Evolutionary conservation across 2,113 vertebrate genomes (phyloP), one percentile per base, ranked within the genome.

Genomic region (Clarias macrocephalus): DNA sequence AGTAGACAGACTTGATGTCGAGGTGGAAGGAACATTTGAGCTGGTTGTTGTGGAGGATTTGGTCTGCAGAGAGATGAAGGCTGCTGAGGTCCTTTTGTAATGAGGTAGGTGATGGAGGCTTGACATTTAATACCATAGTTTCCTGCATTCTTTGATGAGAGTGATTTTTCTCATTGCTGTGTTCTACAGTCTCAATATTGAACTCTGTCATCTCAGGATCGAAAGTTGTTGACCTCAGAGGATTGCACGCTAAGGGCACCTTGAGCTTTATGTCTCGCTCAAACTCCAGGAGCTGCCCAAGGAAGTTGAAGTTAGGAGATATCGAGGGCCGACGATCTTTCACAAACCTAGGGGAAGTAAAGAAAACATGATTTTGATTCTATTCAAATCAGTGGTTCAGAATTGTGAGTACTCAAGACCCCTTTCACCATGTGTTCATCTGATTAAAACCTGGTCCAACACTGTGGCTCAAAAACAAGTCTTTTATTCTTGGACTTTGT

Each of bases 21-120:
- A 99, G 93, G n/a, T 97, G 98, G 93, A 99, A 99, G 91, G 98
- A 99, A 86, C 98, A 97, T 89, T 99, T 99, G 87, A 99, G 96
- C 57, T 97, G 96, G 93, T 97, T 98, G 86, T 97, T 97, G 93
- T 99, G 97, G 94, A 98, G 95, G 88, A 99, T 97, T 91, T 96
- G 96, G 93, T 99, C 98, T 0, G 96, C 95, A 23, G 98, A 99
- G 86, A 99, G 96, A 92, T 98, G 96, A 87, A 99, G 94, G 88
- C 97, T 96, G 0, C 96, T 97, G 84, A 98, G 96, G 77, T 97
- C 97, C 91, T 97, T 97, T 93, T 97, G 97, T 83, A 99, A 95
- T 3, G 94, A 93, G n/a, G 96, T 94, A 86, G 96, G 97, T 0
- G 95, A 96, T 1, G 95, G 91, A 65, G 95, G 91, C 89, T 96